Evolutionary conservation across 2,888 invertebrate genomes (phyloP), one percentile per base, ranked within the genome.

Genomic region (Punctoribates punctum): DNA sequence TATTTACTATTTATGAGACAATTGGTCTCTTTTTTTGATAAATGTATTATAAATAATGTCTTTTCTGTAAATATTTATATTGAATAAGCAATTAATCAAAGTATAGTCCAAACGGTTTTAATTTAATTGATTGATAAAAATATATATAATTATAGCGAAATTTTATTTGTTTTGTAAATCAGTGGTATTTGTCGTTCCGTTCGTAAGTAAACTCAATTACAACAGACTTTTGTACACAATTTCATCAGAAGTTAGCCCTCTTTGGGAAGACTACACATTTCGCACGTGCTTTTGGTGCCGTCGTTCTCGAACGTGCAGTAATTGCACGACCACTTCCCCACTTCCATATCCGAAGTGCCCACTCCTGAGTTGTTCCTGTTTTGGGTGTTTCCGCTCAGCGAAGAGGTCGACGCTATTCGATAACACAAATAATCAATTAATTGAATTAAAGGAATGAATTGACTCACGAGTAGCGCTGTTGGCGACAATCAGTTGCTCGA

Each of bases 251-350:
- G 3, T 67, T 42, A 34, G 20, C 15, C 15, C 65, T 77, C 80
- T 70, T 82, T 83, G 29, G 96, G 95, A 84, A 95, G 87, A 83
- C 89, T 90, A 87, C 96, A 96, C 88, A 96, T 95, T 85, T 96
- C 96, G 86, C 96, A 96, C 80, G 88, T 88, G 81, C 87, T 88
- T 80, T 88, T 87, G 79, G 89, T 89, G 78, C 90, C 86, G 79
- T 89, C 88, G 87, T 97, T 97, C 83, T 94, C 89, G 86, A 90
- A 97, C 79, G 97, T 97, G 88, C 97, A 97, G 82, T 94, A 91
- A 81, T 89, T 88, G 84, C 97, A 97, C 42, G 93, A 93, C 96
- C 97, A 97, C 81, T 88, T 86, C 6, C 86, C 82, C 77, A 85
- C 85, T 0, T 84, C 82, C 34, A 84, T 82, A 46, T 82, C 67